Conservation (phyloP, 2,113 vertebrate genomes). For the Pogonocichla stellata region DNA sequence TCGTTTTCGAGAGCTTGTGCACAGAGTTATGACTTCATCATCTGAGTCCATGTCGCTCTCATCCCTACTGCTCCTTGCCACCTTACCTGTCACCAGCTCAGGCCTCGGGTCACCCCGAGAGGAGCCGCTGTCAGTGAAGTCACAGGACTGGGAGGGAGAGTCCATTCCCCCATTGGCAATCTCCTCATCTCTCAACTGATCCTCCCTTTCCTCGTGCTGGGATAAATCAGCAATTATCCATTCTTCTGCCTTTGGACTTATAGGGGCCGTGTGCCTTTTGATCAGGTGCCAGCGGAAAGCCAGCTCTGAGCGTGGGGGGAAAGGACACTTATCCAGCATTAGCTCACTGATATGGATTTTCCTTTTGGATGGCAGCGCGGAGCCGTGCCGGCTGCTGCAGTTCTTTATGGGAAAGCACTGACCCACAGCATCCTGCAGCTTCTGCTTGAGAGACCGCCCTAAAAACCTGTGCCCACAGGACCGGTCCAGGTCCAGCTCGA, state of each 20-base stretch:
- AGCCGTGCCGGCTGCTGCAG: slow-evolving; percentile 80
- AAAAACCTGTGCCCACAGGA: slow-evolving; percentile 85
- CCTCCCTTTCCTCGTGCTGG: slow-evolving; percentile 58
- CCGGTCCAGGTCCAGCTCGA: slow-evolving; percentile 81
- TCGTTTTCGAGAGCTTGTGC: slow-evolving; percentile 77
- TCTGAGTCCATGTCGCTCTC: slow-evolving; percentile 88
- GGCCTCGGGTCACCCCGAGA: slow-evolving; percentile 21
- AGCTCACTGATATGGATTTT: slow-evolving; percentile 96
- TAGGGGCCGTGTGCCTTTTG: slow-evolving; percentile 81
- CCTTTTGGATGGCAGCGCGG: slow-evolving; percentile 87
- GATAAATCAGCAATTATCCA: slow-evolving; percentile 73
- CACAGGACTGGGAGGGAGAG: slow-evolving; percentile 66
- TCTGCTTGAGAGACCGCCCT: slow-evolving; percentile 90
- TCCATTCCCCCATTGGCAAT: neutral
- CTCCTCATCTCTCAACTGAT: slow-evolving; percentile 48
- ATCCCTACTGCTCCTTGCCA: slow-evolving; percentile 68
- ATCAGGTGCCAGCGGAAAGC: slow-evolving; percentile 95
- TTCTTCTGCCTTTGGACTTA: slow-evolving; percentile 68
- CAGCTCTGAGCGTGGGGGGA: slow-evolving; percentile 89
- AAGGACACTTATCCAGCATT: slow-evolving; percentile 95
- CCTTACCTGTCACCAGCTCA: slow-evolving; percentile 46
- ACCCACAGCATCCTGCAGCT: slow-evolving; percentile 92
- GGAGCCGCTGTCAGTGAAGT: slow-evolving; percentile 25
- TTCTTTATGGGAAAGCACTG: slow-evolving; percentile 93
- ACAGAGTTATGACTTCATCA: slow-evolving; percentile 73